A percentile compares a stretch with the other conserved stretches of the same genome.
phyloP scores from a whole-genome alignment of 1,140 invertebrate genomes.

The Zaprionus nigranus region DNA sequence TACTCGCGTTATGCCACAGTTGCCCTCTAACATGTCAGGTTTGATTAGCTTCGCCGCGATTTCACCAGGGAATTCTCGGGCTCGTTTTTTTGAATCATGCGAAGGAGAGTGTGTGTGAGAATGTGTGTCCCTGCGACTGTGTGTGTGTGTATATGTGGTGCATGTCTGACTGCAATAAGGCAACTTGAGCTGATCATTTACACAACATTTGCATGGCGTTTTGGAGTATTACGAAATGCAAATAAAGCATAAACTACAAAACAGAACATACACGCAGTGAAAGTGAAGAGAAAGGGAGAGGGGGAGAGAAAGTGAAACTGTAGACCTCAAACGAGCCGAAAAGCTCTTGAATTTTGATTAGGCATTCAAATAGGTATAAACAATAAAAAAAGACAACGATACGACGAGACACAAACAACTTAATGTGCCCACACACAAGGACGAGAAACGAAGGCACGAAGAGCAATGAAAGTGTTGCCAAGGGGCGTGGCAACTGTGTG shows the following conservation, averaged over 20 bases:
- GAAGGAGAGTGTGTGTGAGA: not conserved
- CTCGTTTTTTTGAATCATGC: not conserved
- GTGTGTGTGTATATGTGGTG: constrained; percentile 12
- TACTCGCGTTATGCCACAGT: not conserved
- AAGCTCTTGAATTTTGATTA: constrained; percentile 46
- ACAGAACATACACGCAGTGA: constrained; percentile 20
- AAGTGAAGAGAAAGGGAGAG: not conserved
- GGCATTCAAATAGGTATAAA: constrained; percentile 54
- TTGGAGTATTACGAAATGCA: constrained; percentile 9
- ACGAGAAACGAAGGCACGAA: not conserved
- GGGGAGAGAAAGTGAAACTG: not conserved
- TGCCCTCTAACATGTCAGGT: constrained; percentile 26
- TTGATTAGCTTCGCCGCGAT: constrained; percentile 23
- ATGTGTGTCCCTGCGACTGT: not conserved
- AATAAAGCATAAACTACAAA: constrained; percentile 18
- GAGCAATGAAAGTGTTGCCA: constrained; percentile 4
- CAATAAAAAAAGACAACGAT: constrained; percentile 37
- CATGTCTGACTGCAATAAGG: constrained; percentile 50
- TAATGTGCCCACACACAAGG: constrained; percentile 34
- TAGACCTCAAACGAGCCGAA: not conserved
- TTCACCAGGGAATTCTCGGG: not conserved
- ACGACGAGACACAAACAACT: constrained; percentile 45
- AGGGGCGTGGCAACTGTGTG: not conserved
- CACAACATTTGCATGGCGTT: constrained; percentile 47
- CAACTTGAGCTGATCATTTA: constrained; percentile 44